These are phyloP conservation scores for Nephrotoma appendiculata DNA, from an alignment of 2,888 invertebrate species.

Conservation along the genomic window DNA sequence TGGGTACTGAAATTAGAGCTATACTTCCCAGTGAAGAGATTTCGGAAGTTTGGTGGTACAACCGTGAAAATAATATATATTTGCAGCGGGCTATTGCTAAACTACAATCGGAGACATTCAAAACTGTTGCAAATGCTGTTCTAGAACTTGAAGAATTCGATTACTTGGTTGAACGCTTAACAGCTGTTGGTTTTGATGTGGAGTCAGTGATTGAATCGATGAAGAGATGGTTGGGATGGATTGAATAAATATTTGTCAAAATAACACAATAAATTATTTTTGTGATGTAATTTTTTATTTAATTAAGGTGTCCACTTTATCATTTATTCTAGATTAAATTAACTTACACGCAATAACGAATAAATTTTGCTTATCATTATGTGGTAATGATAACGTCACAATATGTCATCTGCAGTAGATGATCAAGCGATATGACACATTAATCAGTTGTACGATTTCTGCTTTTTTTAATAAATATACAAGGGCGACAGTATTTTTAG, in stretches of 20 bases:
- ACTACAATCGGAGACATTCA: slow-evolving; percentile 9
- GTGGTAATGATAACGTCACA: no score
- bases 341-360: no score
- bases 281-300: background rate
- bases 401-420: no score
- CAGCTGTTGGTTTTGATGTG: slow-evolving; percentile 8
- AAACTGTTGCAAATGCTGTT: slow-evolving; percentile 6
- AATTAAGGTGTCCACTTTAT: background rate
- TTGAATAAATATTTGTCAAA: background rate
- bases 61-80: slow-evolving; percentile 8
- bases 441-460: no score
- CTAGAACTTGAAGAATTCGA: slow-evolving; percentile 5
- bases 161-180: slow-evolving; percentile 5
- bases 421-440: no score
- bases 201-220: slow-evolving; percentile 7
- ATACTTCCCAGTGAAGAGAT: slow-evolving; percentile 7
- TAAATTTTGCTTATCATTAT: no score
- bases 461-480: no score
- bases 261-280: background rate
- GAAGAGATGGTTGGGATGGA: slow-evolving; percentile 8
- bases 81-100: slow-evolving; percentile 6
- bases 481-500: no score
- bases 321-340: no score
- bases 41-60: slow-evolving; percentile 4
- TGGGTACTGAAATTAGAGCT: slow-evolving; percentile 7